Percentiles rank a stretch among this genome's conserved stretches.
phyloP scores from a whole-genome alignment of 2,113 vertebrate genomes.

The Myotis lucifugus region DNA sequence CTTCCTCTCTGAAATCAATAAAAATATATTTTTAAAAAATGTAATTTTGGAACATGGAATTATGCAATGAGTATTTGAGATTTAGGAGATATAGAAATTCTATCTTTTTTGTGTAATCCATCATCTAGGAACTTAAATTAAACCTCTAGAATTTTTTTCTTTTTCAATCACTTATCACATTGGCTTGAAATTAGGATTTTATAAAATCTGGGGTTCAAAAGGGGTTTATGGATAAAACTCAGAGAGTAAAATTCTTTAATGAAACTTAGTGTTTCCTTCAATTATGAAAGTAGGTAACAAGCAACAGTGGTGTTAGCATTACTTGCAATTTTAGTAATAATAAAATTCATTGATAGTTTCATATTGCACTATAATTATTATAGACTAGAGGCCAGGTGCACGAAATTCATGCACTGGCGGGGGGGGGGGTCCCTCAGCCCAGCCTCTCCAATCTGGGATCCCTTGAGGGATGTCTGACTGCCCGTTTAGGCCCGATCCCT shows the following conservation, averaged over 20 bases:
- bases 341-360: constrained; percentile 12
- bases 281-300: not conserved
- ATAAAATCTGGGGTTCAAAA: not conserved
- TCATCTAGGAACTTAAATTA: constrained; percentile 41
- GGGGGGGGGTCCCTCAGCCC: too few relatives aligned
- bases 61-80: not conserved
- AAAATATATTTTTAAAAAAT: not conserved
- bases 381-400: too few relatives aligned
- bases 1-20: too few relatives aligned
- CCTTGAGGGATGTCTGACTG: too few relatives aligned
- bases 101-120: not conserved
- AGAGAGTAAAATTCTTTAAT: not conserved
- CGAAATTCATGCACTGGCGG: too few relatives aligned
- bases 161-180: not conserved
- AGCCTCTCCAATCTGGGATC: too few relatives aligned
- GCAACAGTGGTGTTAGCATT: not conserved
- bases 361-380: not conserved
- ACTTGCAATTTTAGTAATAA: not conserved
- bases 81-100: not conserved
- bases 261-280: not conserved
- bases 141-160: constrained; percentile 39
- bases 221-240: not conserved
- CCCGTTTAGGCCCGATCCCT: too few relatives aligned
- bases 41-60: constrained; percentile 70
- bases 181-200: constrained; percentile 47